These are phyloP conservation scores for Xanthorhoe spadicearia DNA, from an alignment of 2,888 invertebrate species.

Conservation along the genomic window DNA sequence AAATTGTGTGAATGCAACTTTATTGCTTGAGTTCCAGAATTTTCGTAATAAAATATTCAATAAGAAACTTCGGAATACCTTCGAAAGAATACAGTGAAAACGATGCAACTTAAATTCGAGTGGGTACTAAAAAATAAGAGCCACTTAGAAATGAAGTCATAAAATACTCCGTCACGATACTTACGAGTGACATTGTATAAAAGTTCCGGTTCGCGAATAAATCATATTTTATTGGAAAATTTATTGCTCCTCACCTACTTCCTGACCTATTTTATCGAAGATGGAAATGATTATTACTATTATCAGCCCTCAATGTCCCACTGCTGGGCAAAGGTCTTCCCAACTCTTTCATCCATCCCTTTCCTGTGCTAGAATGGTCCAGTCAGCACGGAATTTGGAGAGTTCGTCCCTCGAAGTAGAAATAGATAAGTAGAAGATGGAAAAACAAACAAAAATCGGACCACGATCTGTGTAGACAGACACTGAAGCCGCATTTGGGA, in stretches of 20 bases:
- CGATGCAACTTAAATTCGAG: conserved; percentile 41
- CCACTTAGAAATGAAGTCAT: conserved; percentile 32
- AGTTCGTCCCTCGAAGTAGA: no score
- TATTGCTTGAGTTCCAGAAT: background rate
- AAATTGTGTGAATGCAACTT: background rate
- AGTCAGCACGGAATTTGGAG: no score
- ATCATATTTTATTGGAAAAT: conserved; percentile 51
- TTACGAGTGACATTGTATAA: conserved; percentile 47
- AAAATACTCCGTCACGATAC: conserved; percentile 39
- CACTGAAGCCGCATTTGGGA: no score
- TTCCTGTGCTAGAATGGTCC: no score
- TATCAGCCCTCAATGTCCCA: no score
- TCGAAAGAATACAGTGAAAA: conserved; percentile 32
- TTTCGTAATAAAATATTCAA: background rate
- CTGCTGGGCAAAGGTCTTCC: no score
- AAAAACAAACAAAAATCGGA: no score
- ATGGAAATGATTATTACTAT: no score
- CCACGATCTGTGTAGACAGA: no score
- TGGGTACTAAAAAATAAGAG: conserved; percentile 16
- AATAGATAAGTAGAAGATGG: no score
- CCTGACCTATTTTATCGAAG: conserved; percentile 12
- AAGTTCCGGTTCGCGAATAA: conserved; percentile 46
- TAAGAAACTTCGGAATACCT: background rate
- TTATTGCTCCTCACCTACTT: conserved; percentile 40
- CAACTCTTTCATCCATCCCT: no score